Conservation (phyloP, 2,797 vertebrate species). For the Crotalus adamanteus region DNA sequence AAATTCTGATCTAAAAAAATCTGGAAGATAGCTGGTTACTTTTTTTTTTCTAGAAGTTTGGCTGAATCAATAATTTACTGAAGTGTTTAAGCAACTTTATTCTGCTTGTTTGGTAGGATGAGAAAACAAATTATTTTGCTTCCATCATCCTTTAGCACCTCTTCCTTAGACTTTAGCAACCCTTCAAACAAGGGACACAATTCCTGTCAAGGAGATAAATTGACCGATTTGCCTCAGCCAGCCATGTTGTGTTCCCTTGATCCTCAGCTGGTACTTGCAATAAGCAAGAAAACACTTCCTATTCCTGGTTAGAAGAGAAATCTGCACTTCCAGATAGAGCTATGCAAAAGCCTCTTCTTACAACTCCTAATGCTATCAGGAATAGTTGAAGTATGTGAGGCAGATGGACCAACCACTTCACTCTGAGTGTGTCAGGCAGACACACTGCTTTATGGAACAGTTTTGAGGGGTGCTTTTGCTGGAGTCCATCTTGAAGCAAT, state of each 20-base stretch:
- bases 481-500: not conserved
- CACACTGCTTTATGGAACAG: not conserved
- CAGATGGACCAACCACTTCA: not conserved
- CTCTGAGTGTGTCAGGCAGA: not conserved
- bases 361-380: not conserved
- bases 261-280: not conserved
- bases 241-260: not conserved
- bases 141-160: not conserved
- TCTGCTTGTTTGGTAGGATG: not conserved
- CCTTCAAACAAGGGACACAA: not conserved
- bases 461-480: not conserved
- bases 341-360: not conserved
- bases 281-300: not conserved
- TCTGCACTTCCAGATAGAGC: not conserved
- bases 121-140: not conserved
- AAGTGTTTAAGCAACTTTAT: not conserved
- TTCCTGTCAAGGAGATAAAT: not conserved
- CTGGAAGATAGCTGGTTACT: not conserved
- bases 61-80: not conserved
- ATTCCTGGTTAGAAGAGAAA: not conserved
- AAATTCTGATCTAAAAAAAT: not conserved
- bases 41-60: not conserved
- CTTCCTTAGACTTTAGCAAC: not conserved
- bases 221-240: not conserved
- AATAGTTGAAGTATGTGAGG: not conserved